Percentiles rank a stretch among this genome's conserved stretches.
These are phyloP conservation scores for Drosophila anomalipes DNA, from an alignment of 2,888 invertebrate species.

Conservation along the genomic window DNA sequence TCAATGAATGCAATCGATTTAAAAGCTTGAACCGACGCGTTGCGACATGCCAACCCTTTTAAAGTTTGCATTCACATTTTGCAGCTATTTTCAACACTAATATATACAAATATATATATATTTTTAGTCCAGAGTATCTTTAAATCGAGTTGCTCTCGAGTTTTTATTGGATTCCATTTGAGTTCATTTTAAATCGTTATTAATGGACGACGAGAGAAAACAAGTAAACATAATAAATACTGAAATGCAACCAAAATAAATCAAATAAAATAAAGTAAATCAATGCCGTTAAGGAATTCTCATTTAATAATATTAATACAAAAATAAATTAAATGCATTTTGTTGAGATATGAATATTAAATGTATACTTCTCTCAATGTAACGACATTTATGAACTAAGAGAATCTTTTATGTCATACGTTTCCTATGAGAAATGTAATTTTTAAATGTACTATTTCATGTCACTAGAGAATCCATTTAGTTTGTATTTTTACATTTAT, in stretches of 20 bases:
- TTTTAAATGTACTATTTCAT: neutral
- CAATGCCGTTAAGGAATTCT: slow-evolving; percentile 27
- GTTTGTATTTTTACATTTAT: neutral
- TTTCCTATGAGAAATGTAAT: neutral
- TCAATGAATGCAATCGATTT: slow-evolving; percentile 65
- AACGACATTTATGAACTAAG: neutral
- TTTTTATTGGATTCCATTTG: slow-evolving; percentile 23
- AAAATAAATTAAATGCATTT: neutral
- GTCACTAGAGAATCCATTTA: neutral
- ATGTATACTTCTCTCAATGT: neutral
- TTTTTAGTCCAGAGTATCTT: neutral
- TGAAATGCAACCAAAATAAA: slow-evolving; percentile 40
- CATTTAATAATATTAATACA: slow-evolving; percentile 17
- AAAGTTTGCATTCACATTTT: neutral
- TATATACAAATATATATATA: neutral
- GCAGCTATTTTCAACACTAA: neutral
- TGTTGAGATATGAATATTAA: neutral
- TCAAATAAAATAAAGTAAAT: slow-evolving; percentile 20
- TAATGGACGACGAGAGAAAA: slow-evolving; percentile 45
- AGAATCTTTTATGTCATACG: neutral
- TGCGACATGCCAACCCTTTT: neutral
- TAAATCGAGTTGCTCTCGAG: neutral
- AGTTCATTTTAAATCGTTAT: slow-evolving; percentile 63
- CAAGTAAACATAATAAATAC: slow-evolving; percentile 49
- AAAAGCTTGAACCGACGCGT: slow-evolving; percentile 29